Conservation (phyloP, 2,797 vertebrate genomes). For the Octomys mimax region DNA sequence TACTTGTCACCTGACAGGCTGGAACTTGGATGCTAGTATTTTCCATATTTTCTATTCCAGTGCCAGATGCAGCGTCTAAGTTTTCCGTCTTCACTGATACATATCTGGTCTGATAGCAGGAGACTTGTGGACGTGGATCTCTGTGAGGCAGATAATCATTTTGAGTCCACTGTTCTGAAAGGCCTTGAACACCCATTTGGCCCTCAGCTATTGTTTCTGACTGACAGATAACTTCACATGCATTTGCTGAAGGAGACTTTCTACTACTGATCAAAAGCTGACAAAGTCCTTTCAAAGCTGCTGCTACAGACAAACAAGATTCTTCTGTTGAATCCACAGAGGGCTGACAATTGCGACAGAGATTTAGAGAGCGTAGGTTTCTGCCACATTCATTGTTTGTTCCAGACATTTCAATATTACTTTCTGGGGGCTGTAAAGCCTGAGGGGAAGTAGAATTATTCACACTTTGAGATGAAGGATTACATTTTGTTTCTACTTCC, state of each 20-base stretch:
- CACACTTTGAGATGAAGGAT: constrained; percentile 23
- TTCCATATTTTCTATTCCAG: not conserved
- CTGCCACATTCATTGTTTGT: constrained; percentile 1
- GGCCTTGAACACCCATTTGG: constrained; percentile 16
- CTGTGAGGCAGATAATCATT: not conserved
- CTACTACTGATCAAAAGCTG: constrained; percentile 93
- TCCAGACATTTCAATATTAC: constrained; percentile 64
- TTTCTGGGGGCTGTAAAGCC: constrained; percentile 40
- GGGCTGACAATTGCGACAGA: constrained; percentile 69
- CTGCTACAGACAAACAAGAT: constrained; percentile 92
- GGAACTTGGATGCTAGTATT: not conserved
- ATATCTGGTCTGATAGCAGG: constrained; percentile 3
- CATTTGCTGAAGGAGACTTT: constrained; percentile 83
- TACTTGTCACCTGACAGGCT: not conserved
- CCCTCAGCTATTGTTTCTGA: constrained; percentile 55
- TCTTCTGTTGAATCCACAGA: constrained; percentile 83
- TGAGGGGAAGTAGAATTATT: not conserved
- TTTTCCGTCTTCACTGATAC: constrained; percentile 56
- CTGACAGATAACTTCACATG: constrained; percentile 38
- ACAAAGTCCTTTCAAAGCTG: constrained; percentile 96
- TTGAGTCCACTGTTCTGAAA: constrained; percentile 54
- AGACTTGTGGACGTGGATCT: constrained; percentile 61
- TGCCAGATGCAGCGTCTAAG: not conserved
- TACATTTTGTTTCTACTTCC: constrained; percentile 80
- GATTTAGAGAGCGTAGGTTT: constrained; percentile 47